Conservation (phyloP, 2,113 vertebrate genomes). For the Lanius collurio region DNA sequence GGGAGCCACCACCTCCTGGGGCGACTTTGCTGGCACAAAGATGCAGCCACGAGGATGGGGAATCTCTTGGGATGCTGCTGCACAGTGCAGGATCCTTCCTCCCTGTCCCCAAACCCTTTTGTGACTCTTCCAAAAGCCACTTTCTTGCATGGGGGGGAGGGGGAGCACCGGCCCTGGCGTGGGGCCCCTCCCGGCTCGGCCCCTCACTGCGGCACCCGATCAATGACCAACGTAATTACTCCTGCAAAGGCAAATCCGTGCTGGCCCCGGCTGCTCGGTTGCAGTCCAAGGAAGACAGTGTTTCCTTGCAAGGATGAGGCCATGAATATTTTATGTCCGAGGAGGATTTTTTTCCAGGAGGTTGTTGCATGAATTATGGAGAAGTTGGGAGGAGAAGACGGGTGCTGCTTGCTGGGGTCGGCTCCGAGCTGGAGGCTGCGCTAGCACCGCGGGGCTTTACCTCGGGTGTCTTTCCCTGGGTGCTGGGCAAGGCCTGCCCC, state of each 20-base stretch:
- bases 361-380: conserved; percentile 66
- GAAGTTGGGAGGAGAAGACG: background rate
- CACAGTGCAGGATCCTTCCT: accelerated
- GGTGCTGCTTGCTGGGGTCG: background rate
- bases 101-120: background rate
- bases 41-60: background rate
- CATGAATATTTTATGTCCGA: conserved; percentile 63
- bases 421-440: background rate
- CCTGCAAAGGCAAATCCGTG: conserved; percentile 46
- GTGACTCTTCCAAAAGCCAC: background rate
- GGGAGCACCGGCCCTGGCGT: accelerated
- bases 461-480: background rate
- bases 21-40: accelerated
- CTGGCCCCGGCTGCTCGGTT: background rate
- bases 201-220: background rate
- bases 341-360: conserved; percentile 61
- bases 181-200: background rate
- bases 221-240: background rate
- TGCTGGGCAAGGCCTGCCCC: background rate
- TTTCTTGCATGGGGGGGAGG: accelerated
- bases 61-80: background rate
- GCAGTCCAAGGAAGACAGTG: conserved; percentile 19
- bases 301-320: conserved; percentile 51
- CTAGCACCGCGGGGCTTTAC: accelerated
- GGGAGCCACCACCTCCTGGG: background rate